These are phyloP conservation scores for Macaca fascicularis DNA, from an alignment of 2,113 vertebrate species.

Conservation along the genomic window DNA sequence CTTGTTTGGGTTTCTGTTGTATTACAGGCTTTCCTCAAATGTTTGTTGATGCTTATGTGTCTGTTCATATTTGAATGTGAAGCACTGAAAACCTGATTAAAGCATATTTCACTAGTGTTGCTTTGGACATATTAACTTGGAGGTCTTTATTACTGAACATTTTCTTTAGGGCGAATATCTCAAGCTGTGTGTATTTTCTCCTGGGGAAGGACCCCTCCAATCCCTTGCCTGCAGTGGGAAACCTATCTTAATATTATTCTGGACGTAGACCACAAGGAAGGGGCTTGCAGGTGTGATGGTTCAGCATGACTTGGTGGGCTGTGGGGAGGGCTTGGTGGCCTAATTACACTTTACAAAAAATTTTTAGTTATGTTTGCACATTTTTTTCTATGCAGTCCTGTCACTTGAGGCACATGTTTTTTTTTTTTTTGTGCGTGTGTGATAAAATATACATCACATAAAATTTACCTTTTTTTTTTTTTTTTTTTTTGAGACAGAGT, in stretches of 20 bases:
- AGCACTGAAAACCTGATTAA: not conserved
- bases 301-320: not conserved
- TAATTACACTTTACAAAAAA: not conserved
- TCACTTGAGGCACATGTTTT: not conserved
- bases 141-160: not conserved
- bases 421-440: not conserved
- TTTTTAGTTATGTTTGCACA: not conserved
- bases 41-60: not conserved
- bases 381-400: not conserved
- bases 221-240: not conserved
- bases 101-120: not conserved
- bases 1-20: not conserved
- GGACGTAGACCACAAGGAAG: not conserved
- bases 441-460: not conserved
- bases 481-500: too few relatives aligned
- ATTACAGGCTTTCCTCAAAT: not conserved
- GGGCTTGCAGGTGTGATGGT: not conserved
- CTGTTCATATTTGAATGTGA: not conserved
- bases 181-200: not conserved
- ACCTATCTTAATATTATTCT: not conserved
- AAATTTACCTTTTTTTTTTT: not conserved
- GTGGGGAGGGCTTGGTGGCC: not conserved
- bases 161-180: not conserved
- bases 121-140: not conserved
- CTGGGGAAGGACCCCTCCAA: not conserved